Base-by-base conservation (phyloP, 2,113 vertebrate genomes). In the Acrocephalus kingi region DNA sequence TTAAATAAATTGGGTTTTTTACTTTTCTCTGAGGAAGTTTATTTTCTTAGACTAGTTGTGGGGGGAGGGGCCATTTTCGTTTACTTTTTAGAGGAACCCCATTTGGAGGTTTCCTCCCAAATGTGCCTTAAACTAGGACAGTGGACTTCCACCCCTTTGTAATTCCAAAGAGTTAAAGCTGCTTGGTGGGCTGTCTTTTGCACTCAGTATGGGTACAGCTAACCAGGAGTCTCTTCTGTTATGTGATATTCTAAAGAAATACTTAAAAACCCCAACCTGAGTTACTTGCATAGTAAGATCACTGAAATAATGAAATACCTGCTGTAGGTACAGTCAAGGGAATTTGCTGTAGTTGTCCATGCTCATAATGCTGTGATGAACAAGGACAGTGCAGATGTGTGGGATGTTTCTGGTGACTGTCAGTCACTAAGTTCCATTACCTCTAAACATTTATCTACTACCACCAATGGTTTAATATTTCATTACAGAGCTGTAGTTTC, bases 221-320 rank as follows among this genome's bases (percentile, higher is more conserved):
- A 54, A 37, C 13, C 28, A 46, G 35, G 28, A 76, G 23, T 76
- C 31, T 71, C 13, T 21, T 75, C 52, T 88, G 49, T 63, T 43
- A 9, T 4, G 4, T 71, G 37, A 16, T 71, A 30, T 10, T 67
- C 43, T 37, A 7, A 71, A 84, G 23, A 64, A 79, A 27, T 69
- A 21, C 15, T 76, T 76, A 56, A 77, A 28, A 14, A 2, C 0
- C 3, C 13, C 54, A 2, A 0, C 9, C 49, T 69, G 30, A 23
- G 24, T 87, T 75, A 13, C 23, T 27, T 61, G 14, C 3, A 0
- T 72, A 19, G 5, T 71, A 30, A 18, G 18, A 89, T 30, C 15
- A 35, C 10, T 55, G 30, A 30, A 28, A 10, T 55, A 43, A 35
- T 48, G 27, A 52, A 88, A 35, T 85, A 41, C 5, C 19, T 62